Evolutionary conservation across 2,113 vertebrate species (phyloP), one percentile per base, ranked within the genome.

Genomic region (Carassius auratus): DNA sequence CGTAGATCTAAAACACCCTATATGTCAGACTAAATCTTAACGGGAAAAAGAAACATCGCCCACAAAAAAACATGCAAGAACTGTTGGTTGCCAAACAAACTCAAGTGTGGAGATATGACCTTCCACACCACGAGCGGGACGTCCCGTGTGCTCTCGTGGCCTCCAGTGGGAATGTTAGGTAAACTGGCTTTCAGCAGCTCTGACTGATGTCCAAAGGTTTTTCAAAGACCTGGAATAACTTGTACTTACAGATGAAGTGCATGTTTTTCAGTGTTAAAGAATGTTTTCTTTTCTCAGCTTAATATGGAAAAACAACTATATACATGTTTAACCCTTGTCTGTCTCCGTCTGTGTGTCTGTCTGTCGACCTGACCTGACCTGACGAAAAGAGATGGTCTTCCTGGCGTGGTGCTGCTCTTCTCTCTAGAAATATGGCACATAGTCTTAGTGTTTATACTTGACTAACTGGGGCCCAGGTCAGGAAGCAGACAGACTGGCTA

Each of bases 21-120:
- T 92, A 92, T 91, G 93, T 93, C 89, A 75, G 4, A 76, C 0
- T 79, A 48, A 36, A 93, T 94, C 91, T 92, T 85, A 79, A 86
- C 48, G 48, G 48, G 48, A 50, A 50, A 50, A 85, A 91, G 90
- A 89, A 85, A 91, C 87, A 90, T 52, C 15, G 74, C 81, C 88
- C 89, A 90, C 83, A 89, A 86, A 82, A 82, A 45, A 64, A 36
- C 50, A 30, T 69, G 33, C n/a, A 45, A n/a, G 23, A 69, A 13
- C 30, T 45, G 62, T 45, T 38, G 48, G 55, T 21, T 82, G 69
- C 69, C 62, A 48, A 85, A 80, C 21, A 73, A 71, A 74, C 86
- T 85, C 33, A 17, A 36, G 73, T 83, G 85, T 85, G 89, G 84
- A 84, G 86, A 62, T 19, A 73, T 19, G 48, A 84, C 90, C 14